Conservation (phyloP, 2,888 invertebrate genomes). For the Trichogramma evanescens region DNA sequence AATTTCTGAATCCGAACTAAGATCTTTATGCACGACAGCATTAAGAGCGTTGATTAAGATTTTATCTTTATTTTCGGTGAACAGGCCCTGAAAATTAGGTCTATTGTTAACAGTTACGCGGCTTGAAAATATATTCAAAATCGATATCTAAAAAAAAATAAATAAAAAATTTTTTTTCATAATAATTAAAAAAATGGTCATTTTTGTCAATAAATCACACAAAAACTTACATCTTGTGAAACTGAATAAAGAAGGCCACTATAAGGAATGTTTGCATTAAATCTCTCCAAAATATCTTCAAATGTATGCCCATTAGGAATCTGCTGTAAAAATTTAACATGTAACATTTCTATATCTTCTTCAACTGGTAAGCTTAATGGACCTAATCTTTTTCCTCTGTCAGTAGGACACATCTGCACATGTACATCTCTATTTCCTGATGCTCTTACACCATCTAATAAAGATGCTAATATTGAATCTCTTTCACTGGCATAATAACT, state of each 20-base stretch:
- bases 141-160: too few relatives aligned
- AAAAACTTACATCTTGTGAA: constrained; percentile 82
- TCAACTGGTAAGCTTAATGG: constrained; percentile 86
- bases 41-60: constrained; percentile 86
- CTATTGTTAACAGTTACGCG: too few relatives aligned
- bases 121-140: not conserved
- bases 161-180: too few relatives aligned
- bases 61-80: constrained; percentile 97
- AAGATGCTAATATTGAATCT: constrained; percentile 88
- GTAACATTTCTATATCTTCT: constrained; percentile 91
- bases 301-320: constrained; percentile 60
- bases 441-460: constrained; percentile 92
- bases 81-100: constrained; percentile 68
- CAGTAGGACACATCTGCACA: constrained; percentile 77
- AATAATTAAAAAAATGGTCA: too few relatives aligned
- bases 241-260: constrained; percentile 94
- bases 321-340: constrained; percentile 71
- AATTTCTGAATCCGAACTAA: constrained; percentile 61
- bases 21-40: constrained; percentile 70
- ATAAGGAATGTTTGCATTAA: constrained; percentile 96
- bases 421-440: constrained; percentile 96
- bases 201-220: too few relatives aligned
- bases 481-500: constrained; percentile 91
- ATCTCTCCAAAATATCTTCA: constrained; percentile 80
- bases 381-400: constrained; percentile 80